phyloP scores from a whole-genome alignment of 2,888 invertebrate genomes.

The Sacculina carcini region DNA sequence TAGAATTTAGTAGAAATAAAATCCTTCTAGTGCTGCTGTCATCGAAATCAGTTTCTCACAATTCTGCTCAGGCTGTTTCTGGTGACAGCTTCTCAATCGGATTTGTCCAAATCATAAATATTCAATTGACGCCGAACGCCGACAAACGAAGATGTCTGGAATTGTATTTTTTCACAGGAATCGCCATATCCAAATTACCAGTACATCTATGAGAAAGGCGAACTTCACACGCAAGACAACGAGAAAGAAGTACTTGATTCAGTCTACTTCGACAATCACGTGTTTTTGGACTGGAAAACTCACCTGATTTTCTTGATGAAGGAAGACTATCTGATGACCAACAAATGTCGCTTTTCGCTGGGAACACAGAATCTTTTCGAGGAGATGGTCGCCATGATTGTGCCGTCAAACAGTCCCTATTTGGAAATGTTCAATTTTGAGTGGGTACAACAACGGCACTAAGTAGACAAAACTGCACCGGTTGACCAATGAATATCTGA shows the following conservation, averaged over 20 bases:
- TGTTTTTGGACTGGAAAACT: constrained; percentile 54
- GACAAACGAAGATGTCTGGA: too few species aligned
- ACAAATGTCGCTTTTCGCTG: constrained; percentile 44
- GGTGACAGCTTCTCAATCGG: too few species aligned
- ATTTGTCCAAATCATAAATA: too few species aligned
- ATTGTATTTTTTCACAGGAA: constrained; percentile 21
- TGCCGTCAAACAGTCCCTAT: constrained; percentile 49
- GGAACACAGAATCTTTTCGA: constrained; percentile 50
- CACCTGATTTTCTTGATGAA: constrained; percentile 44
- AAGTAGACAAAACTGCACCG: not conserved
- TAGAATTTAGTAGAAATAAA: too few species aligned
- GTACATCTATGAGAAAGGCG: constrained; percentile 30
- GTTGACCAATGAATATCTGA: too few species aligned
- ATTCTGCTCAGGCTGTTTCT: too few species aligned
- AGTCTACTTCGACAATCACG: constrained; percentile 38
- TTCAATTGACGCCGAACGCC: too few species aligned
- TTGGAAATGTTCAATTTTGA: constrained; percentile 45
- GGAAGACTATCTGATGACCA: constrained; percentile 34
- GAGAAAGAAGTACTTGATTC: constrained; percentile 26
- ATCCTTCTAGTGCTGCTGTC: too few species aligned
- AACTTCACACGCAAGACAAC: constrained; percentile 22
- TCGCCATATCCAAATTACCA: constrained; percentile 33
- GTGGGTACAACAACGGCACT: constrained; percentile 26
- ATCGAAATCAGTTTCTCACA: too few species aligned
- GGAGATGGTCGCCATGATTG: constrained; percentile 48